Conservation (phyloP, 2,888 invertebrate genomes). For the Thecocarcelia acutangulata region DNA sequence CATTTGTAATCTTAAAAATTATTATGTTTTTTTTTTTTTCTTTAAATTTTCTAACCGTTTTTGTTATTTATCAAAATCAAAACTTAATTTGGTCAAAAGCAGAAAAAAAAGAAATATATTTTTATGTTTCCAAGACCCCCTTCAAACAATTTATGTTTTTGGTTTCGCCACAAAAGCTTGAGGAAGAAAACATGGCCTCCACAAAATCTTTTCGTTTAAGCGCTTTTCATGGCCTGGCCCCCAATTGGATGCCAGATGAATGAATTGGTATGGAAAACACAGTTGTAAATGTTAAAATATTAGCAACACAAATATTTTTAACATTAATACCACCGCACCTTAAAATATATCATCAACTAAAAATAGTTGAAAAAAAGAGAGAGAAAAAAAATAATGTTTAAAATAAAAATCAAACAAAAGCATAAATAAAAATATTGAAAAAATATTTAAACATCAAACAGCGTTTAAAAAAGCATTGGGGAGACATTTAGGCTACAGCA, state of each 20-base stretch:
- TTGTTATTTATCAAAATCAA: constrained; percentile 54
- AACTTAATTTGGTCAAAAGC: constrained; percentile 19
- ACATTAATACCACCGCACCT: constrained; percentile 64
- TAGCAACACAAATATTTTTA: constrained; percentile 57
- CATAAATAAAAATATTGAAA: constrained; percentile 56
- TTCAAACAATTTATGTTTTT: constrained; percentile 34
- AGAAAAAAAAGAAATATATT: too few species aligned
- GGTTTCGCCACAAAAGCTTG: constrained; percentile 16
- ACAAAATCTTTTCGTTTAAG: constrained; percentile 42
- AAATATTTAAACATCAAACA: constrained; percentile 42
- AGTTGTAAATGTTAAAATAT: constrained; percentile 68
- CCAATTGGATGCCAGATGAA: background rate
- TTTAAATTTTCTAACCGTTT: constrained; percentile 12
- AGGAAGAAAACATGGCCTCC: constrained; percentile 23
- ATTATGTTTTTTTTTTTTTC: constrained; percentile 10
- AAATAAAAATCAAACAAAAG: constrained; percentile 46
- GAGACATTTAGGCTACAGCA: constrained; percentile 37
- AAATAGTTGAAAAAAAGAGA: constrained; percentile 28
- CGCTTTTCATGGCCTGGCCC: background rate
- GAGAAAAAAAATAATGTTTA: constrained; percentile 15
- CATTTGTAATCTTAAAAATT: constrained; percentile 56
- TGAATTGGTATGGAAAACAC: constrained; percentile 48
- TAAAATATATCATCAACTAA: constrained; percentile 67
- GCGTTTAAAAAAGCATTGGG: constrained; percentile 7
- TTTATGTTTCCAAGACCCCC: constrained; percentile 10